Percentiles rank a stretch among this genome's conserved stretches.
These are phyloP conservation scores for Diorhabda elongata DNA, from an alignment of 1,140 invertebrate species.

Conservation along the genomic window DNA sequence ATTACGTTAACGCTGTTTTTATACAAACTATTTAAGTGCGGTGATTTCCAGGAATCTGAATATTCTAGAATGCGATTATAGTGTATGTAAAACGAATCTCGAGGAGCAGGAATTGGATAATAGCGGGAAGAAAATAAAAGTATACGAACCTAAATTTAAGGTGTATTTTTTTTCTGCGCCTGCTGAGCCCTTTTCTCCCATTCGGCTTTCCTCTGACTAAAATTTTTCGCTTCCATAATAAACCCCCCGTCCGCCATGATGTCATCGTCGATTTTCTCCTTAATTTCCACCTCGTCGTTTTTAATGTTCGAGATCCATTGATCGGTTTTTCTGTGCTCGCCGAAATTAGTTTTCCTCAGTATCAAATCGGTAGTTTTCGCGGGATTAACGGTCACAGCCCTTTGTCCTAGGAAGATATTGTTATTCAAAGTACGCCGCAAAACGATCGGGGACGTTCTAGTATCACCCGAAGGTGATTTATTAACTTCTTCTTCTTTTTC, in stretches of 20 bases:
- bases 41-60: no score
- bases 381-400: slow-evolving; percentile 34
- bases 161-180: slow-evolving; percentile 48
- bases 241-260: slow-evolving; percentile 38
- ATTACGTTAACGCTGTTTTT: no score
- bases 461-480: slow-evolving; percentile 29
- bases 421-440: slow-evolving; percentile 22
- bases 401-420: slow-evolving; percentile 36
- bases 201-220: slow-evolving; percentile 67
- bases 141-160: not conserved
- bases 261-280: slow-evolving; percentile 33
- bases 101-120: no score
- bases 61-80: no score
- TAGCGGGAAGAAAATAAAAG: no score
- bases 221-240: slow-evolving; percentile 58
- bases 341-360: slow-evolving; percentile 35
- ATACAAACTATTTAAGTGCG: no score
- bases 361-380: slow-evolving; percentile 26
- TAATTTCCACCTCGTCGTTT: slow-evolving; percentile 27
- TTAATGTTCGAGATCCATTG: slow-evolving; percentile 36
- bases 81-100: no score
- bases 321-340: slow-evolving; percentile 37
- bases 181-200: slow-evolving; percentile 69
- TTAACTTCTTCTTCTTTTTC: slow-evolving; percentile 22
- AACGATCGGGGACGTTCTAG: slow-evolving; percentile 18